Base-by-base conservation (phyloP, 2,888 invertebrate species). In the Geophilus truncorum region DNA sequence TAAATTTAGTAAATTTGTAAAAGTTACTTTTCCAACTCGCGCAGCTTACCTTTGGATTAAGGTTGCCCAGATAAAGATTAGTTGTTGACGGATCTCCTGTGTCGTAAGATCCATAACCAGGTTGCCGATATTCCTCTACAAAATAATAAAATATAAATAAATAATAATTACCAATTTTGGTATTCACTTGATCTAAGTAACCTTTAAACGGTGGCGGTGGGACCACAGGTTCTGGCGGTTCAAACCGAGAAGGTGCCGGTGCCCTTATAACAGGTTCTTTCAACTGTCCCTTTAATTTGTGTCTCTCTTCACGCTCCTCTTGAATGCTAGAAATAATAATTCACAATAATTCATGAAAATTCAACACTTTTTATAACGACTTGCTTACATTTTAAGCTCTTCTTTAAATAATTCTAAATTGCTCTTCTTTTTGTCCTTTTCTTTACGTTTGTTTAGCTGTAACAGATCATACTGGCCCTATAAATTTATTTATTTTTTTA, bases 331-430 rank as follows among this genome's bases (percentile, higher is more conserved):
- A 85, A 51, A 32, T 9, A 36, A 23, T 15, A 34, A 12, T 18
- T 12, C 7, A 21, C 3, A 75, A 75, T 75, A n/a, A n/a, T n/a
- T n/a, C n/a, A n/a, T n/a, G n/a, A n/a, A n/a, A n/a, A n/a, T n/a
- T n/a, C n/a, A n/a, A n/a, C n/a, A n/a, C n/a, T n/a, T 62, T 62
- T 21, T 25, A 18, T 1, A 6, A n/a, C n/a, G n/a, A n/a, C 10
- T 45, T n/a, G 88, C 91, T 90, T 87, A 96, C 96, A 94, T 93
- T 89, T 96, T 93, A 70, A 99, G 88, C 88, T 99, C 99, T 87
- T 99, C 98, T 87, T 99, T 99, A 86, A 99, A 99, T 18, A 96
- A 89, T 87, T 99, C 99, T 83, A 99, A 89, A 88, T 99, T 98
- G 86, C 96, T 97, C 86, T 98, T 98, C 87, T 96, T 96, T 86